Evolutionary conservation across 2,113 vertebrate species (phyloP).

Genomic region (Istiophorus platypterus): DNA sequence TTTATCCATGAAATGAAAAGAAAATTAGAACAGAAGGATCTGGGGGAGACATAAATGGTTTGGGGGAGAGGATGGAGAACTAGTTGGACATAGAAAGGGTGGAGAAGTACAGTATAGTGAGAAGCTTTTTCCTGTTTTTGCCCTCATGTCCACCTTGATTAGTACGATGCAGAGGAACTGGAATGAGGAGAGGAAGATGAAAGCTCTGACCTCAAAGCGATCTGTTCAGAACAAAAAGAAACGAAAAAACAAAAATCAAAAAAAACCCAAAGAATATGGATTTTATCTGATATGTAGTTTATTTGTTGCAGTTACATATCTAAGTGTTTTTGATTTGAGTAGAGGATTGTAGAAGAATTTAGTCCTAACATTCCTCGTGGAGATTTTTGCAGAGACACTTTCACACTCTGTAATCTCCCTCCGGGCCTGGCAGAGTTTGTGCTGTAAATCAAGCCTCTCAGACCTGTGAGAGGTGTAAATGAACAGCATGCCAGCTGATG

Average conservation of each 20-base stretch:
- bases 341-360: slow-evolving; percentile 34
- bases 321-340: slow-evolving; percentile 3
- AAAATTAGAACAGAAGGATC: slow-evolving; percentile 47
- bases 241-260: slow-evolving; percentile 1
- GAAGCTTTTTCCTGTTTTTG: slow-evolving; percentile 79
- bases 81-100: slow-evolving; percentile 45
- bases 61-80: slow-evolving; percentile 45
- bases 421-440: slow-evolving; percentile 61
- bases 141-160: slow-evolving; percentile 71
- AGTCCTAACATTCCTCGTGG: slow-evolving; percentile 41
- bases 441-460: slow-evolving; percentile 73
- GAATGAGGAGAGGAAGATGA: slow-evolving; percentile 63
- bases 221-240: slow-evolving; percentile 30
- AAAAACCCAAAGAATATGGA: slow-evolving; percentile 30
- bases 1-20: slow-evolving; percentile 61
- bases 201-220: slow-evolving; percentile 58
- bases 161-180: slow-evolving; percentile 54
- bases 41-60: slow-evolving; percentile 36
- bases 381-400: slow-evolving; percentile 56
- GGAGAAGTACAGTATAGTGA: slow-evolving; percentile 42
- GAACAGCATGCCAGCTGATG: slow-evolving; percentile 76
- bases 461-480: slow-evolving; percentile 82
- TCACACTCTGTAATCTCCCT: slow-evolving; percentile 65
- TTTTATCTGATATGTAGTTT: slow-evolving; percentile 36
- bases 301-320: slow-evolving; percentile 12